Percentiles rank a stretch among this genome's conserved stretches.
Conservation (phyloP, 2,113 vertebrate genomes). For the Pteronura brasiliensis region DNA sequence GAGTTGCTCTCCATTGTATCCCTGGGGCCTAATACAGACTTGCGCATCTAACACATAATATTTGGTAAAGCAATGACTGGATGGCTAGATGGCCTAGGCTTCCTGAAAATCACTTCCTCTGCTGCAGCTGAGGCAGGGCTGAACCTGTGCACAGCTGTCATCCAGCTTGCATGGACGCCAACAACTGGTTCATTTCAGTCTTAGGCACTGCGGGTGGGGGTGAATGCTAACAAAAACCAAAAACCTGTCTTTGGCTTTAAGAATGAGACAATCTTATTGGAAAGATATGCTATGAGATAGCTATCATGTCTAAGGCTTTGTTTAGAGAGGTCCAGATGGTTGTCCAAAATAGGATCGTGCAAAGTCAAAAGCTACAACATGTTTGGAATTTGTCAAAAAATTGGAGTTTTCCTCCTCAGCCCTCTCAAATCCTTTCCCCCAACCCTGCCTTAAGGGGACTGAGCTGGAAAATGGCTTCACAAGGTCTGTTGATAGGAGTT, state of each 20-base stretch:
- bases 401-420: neutral
- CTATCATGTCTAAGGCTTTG: neutral
- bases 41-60: neutral
- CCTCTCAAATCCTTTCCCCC: neutral
- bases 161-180: neutral
- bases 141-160: neutral
- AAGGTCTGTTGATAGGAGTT: neutral
- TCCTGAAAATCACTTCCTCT: conserved; percentile 2
- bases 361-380: neutral
- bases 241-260: neutral
- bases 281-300: neutral
- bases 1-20: neutral
- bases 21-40: neutral
- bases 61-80: neutral
- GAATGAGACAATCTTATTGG: neutral
- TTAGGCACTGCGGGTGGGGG: neutral
- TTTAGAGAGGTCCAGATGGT: neutral
- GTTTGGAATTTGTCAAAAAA: neutral
- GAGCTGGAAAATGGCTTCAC: neutral
- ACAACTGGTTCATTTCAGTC: neutral
- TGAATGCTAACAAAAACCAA: neutral
- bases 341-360: neutral
- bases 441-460: neutral
- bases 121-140: neutral
- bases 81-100: neutral